Evolutionary conservation across 2,797 vertebrate genomes (phyloP).

Genomic region (Varecia variegata): DNA sequence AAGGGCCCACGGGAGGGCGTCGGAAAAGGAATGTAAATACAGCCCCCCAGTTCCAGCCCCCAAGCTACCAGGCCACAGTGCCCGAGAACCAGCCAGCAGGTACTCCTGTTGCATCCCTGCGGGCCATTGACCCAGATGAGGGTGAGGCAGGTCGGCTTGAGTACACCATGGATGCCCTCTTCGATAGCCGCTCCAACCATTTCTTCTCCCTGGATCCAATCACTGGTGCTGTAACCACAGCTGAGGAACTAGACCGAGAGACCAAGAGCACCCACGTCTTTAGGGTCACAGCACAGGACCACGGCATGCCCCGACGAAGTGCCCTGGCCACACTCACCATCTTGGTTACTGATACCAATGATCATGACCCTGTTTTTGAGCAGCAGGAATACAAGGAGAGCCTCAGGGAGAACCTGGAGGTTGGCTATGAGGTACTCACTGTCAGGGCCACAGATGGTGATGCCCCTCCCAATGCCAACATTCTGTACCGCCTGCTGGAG

Average conservation of each 20-base stretch:
- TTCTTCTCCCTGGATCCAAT: slow-evolving; percentile 90
- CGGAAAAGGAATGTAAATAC: slow-evolving; percentile 90
- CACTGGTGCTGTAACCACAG: slow-evolving; percentile 89
- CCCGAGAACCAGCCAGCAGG: slow-evolving; percentile 92
- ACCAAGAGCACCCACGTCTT: slow-evolving; percentile 97
- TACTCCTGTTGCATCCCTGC: slow-evolving; percentile 89
- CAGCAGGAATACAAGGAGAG: slow-evolving; percentile 95
- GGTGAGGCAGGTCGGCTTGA: slow-evolving; percentile 91
- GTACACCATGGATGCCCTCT: slow-evolving; percentile 94
- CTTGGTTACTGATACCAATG: slow-evolving; percentile 92
- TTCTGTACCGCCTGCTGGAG: slow-evolving; percentile 93
- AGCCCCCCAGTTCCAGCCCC: slow-evolving; percentile 94
- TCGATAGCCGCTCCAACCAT: slow-evolving; percentile 95
- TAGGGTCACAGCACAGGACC: slow-evolving; percentile 91
- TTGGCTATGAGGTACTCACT: slow-evolving; percentile 95
- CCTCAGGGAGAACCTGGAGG: slow-evolving; percentile 95
- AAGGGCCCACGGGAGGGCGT: slow-evolving; percentile 74
- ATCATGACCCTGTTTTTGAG: slow-evolving; percentile 94
- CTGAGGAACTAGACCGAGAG: slow-evolving; percentile 91
- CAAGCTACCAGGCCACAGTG: slow-evolving; percentile 96
- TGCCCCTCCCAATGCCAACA: slow-evolving; percentile 92
- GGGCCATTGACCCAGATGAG: slow-evolving; percentile 90
- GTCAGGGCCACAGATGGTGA: slow-evolving; percentile 95
- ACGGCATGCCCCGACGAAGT: slow-evolving; percentile 90
- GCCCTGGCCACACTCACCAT: slow-evolving; percentile 95